These are phyloP conservation scores for Phaenicophaeus curvirostris DNA, from an alignment of 2,797 vertebrate genomes.

Conservation along the genomic window DNA sequence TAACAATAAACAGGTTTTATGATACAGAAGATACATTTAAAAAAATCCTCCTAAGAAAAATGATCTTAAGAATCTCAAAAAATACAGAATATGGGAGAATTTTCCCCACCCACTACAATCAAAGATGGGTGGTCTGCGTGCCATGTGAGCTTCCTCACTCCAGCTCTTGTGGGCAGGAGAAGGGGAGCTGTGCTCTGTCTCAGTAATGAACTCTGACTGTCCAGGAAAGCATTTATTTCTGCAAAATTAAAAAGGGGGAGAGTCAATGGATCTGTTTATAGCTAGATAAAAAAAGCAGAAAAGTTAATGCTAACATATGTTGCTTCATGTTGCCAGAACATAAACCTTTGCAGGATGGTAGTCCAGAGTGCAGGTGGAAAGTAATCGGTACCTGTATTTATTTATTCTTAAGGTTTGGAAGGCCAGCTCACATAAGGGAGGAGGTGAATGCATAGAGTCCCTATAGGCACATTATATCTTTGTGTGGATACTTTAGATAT, in stretches of 20 bases:
- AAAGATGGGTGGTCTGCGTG: not conserved
- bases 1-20: not conserved
- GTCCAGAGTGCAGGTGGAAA: slow-evolving; percentile 2
- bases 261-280: slow-evolving; percentile 35
- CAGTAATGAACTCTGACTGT: slow-evolving; percentile 64
- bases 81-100: not conserved
- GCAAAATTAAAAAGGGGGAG: slow-evolving; percentile 28
- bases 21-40: not conserved
- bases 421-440: not conserved
- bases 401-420: not conserved
- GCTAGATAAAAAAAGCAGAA: not conserved
- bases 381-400: not conserved
- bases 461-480: fast-evolving
- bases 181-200: slow-evolving; percentile 45
- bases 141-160: not conserved
- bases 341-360: not conserved
- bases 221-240: slow-evolving; percentile 68
- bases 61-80: not conserved
- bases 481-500: not conserved
- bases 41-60: not conserved
- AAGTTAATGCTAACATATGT: slow-evolving; percentile 33
- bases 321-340: slow-evolving; percentile 21
- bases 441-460: not conserved
- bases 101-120: not conserved
- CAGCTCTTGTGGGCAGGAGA: not conserved